Evolutionary conservation across 1,140 invertebrate species (phyloP).

Genomic region (Eulimnadia texana): DNA sequence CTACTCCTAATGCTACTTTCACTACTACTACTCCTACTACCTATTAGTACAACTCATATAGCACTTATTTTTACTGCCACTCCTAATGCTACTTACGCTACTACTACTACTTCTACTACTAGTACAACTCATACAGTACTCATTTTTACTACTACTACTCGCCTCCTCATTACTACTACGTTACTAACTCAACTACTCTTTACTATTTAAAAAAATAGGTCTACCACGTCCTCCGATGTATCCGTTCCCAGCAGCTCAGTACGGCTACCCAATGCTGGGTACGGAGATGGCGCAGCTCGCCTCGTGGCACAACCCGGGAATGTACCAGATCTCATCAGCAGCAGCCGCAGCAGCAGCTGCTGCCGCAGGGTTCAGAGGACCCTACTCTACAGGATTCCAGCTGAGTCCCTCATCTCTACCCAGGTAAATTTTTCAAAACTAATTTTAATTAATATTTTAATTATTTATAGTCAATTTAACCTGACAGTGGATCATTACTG

Average conservation of each 20-base stretch:
- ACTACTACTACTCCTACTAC: too few relatives aligned
- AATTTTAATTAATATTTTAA: too few relatives aligned
- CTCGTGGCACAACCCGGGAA: conserved; percentile 81
- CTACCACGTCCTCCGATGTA: conserved; percentile 80
- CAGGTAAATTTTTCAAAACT: conserved; percentile 46
- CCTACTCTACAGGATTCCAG: conserved; percentile 77
- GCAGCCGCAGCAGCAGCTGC: too few relatives aligned
- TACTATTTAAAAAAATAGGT: too few relatives aligned
- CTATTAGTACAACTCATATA: too few relatives aligned
- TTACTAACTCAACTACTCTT: conserved; percentile 20
- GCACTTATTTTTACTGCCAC: too few relatives aligned
- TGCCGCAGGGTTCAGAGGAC: conserved; percentile 87
- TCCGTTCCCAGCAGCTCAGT: conserved; percentile 68
- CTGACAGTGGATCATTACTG: too few relatives aligned
- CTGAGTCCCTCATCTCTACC: conserved; percentile 76
- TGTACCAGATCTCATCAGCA: conserved; percentile 78
- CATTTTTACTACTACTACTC: background rate
- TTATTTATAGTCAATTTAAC: too few relatives aligned
- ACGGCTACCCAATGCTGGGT: conserved; percentile 84
- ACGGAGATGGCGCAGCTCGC: conserved; percentile 89
- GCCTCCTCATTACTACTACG: background rate
- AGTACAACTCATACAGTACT: background rate
- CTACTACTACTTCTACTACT: too few relatives aligned
- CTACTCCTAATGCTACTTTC: too few relatives aligned
- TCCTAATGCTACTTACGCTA: too few relatives aligned